Percentiles rank a stretch among this genome's conserved stretches.
These are phyloP conservation scores for Pemphredon lugubris DNA, from an alignment of 2,888 invertebrate genomes.

Conservation along the genomic window DNA sequence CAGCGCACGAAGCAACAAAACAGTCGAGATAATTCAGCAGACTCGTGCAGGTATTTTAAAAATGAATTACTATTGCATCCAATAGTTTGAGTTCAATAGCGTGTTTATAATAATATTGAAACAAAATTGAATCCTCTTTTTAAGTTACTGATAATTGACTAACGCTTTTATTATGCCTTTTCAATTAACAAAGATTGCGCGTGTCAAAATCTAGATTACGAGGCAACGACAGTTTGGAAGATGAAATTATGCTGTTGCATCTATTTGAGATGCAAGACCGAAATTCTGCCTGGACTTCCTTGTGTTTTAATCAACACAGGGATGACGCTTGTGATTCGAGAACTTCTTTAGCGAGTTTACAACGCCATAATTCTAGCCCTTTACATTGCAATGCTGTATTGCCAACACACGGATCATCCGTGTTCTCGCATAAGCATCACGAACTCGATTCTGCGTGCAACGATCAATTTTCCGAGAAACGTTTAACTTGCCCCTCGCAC, in stretches of 20 bases:
- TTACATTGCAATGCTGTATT: conserved; percentile 53
- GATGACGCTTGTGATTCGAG: conserved; percentile 68
- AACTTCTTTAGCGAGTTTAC: conserved; percentile 60
- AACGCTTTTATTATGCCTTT: too few relatives aligned
- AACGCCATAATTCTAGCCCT: conserved; percentile 66
- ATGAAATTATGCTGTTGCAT: conserved; percentile 84
- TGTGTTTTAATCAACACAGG: conserved; percentile 70
- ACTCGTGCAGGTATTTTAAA: conserved; percentile 42
- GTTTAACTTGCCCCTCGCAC: conserved; percentile 42
- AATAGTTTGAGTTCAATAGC: too few relatives aligned
- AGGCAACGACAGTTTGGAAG: conserved; percentile 78
- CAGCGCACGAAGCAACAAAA: conserved; percentile 64
- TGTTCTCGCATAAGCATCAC: conserved; percentile 69
- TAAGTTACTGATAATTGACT: too few relatives aligned
- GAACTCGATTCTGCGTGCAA: conserved; percentile 64
- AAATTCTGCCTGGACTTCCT: conserved; percentile 73
- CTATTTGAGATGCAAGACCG: conserved; percentile 82
- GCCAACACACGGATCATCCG: conserved; percentile 48
- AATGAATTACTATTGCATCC: too few relatives aligned
- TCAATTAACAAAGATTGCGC: too few relatives aligned
- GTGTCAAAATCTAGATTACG: conserved; percentile 54
- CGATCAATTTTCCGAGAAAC: conserved; percentile 61
- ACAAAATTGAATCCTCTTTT: too few relatives aligned
- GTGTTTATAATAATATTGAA: too few relatives aligned
- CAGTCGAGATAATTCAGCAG: conserved; percentile 35